Evolutionary conservation across 2,113 vertebrate genomes (phyloP), one percentile per base, ranked within the genome.

Genomic region (Sprattus sprattus): DNA sequence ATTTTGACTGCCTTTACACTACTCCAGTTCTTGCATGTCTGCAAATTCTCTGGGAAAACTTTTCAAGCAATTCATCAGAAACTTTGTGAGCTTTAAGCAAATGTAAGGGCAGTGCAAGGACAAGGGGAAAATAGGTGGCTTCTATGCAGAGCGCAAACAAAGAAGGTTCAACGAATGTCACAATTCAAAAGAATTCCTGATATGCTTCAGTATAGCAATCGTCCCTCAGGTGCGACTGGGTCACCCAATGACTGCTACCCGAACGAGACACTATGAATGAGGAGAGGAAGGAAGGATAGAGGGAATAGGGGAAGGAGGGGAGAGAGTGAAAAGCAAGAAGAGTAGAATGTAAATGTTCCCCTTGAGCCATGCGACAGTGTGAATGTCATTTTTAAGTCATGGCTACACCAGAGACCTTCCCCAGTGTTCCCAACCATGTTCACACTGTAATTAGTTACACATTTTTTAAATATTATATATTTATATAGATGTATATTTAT

Each of bases 101-200:
- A 50, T 57, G 32, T 25, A 67, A 87, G 80, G 87, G 89, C 91
- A 91, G 89, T 25, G 84, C 91, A 89, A 93, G 89, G 91, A 92
- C 91, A 82, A 83, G 71, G 71, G n/a, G 85, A 87, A 89, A 88
- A 83, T 81, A 85, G 90, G 89, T 71, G 86, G 49, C 84, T 89
- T 90, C 83, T 67, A 89, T 89, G 90, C 86, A 89, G 81, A 39
- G 83, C 78, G 83, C 45, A 85, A 47, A 89, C 89, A 91, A 92
- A 89, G 57, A 85, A 89, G 64, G 85, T 84, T 83, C 89, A 83
- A 89, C 90, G 88, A 92, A 92, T 91, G 89, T 92, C 89, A 93
- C 87, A 90, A 90, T 91, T 87, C 88, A 82, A 64, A 78, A 89
- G 89, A 87, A 92, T 92, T 91, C 89, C 88, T 88, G 89, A 92